phyloP scores from a whole-genome alignment of 2,113 vertebrate genomes.

The Pavo muticus region DNA sequence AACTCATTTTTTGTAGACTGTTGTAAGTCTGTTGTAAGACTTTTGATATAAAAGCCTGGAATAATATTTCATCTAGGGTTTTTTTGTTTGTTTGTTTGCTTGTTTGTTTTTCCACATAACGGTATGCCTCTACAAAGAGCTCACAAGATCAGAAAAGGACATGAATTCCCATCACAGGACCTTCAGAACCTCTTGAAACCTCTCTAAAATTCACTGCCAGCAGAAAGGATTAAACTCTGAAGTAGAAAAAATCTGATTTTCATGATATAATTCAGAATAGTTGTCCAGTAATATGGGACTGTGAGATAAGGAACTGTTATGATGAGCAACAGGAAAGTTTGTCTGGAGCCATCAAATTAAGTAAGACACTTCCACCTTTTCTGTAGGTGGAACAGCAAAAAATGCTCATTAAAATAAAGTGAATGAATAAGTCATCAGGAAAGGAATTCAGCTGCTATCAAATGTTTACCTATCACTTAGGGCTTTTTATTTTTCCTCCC shows the following conservation, averaged over 20 bases:
- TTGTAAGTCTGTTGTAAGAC: not conserved
- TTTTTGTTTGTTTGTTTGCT: too few species aligned
- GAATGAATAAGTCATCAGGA: not conserved
- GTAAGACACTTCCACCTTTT: not conserved
- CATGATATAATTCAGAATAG: not conserved
- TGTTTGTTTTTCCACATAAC: not conserved
- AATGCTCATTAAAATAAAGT: not conserved
- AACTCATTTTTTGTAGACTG: not conserved
- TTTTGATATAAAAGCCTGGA: not conserved
- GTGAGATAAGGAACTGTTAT: not conserved
- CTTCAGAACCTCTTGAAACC: not conserved
- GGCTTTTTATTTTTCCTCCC: too few species aligned
- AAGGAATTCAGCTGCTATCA: not conserved
- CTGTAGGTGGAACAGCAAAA: not conserved
- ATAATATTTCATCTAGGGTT: not conserved
- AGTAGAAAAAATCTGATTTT: not conserved
- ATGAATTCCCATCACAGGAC: not conserved
- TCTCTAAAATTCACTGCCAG: not conserved
- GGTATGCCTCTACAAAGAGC: rapidly evolving
- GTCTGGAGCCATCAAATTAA: not conserved
- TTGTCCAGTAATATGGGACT: not conserved
- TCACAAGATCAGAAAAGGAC: not conserved
- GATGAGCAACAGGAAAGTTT: not conserved
- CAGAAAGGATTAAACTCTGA: not conserved
- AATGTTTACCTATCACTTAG: not conserved